Conservation (phyloP, 2,113 vertebrate genomes). For the Corvus hawaiiensis region DNA sequence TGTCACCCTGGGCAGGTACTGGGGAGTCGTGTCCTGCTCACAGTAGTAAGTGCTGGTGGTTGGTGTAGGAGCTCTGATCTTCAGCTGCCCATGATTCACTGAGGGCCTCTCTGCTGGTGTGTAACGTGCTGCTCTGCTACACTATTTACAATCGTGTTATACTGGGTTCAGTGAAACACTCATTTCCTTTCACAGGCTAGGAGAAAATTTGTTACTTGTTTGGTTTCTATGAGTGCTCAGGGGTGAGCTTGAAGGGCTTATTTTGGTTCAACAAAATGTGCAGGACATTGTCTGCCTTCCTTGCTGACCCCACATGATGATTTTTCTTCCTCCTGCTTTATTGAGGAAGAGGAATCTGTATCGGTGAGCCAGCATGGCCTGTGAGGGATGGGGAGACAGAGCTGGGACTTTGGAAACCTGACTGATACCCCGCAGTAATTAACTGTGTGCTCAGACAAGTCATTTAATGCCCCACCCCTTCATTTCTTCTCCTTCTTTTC, state of each 20-base stretch:
- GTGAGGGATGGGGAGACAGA: not conserved
- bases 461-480: not conserved
- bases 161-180: not conserved
- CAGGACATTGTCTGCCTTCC: not conserved
- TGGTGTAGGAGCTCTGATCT: not conserved
- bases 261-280: not conserved
- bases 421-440: too few species aligned
- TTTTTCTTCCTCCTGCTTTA: not conserved
- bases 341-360: not conserved
- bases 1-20: too few species aligned
- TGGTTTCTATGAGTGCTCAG: not conserved
- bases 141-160: not conserved
- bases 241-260: not conserved
- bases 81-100: not conserved
- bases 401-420: not conserved
- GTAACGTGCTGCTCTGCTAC: accelerated
- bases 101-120: not conserved
- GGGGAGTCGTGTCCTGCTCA: accelerated
- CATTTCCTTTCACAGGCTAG: not conserved
- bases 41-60: not conserved
- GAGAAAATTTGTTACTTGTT: not conserved
- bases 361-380: not conserved
- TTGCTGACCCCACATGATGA: not conserved
- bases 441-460: not conserved
- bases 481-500: accelerated